Evolutionary conservation across 2,113 vertebrate genomes (phyloP), one percentile per base, ranked within the genome.

Genomic region (Coregonus clupeaformis): DNA sequence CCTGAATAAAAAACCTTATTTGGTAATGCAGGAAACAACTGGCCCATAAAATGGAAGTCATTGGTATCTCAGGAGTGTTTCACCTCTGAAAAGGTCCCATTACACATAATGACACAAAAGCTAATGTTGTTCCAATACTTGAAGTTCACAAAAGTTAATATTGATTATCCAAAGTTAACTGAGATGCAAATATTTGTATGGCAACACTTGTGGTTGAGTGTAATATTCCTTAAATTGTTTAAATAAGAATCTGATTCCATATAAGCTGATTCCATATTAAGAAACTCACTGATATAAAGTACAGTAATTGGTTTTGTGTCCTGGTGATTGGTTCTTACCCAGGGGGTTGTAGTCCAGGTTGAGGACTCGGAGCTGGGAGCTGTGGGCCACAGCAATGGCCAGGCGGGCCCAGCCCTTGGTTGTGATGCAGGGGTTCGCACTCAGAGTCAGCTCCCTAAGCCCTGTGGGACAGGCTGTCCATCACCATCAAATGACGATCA

Each of bases 311-410:
- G 30, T 47, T 27, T n/a, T 42, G 9, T 42, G 9, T 24, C 25
- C 49, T 52, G 49, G 73, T 62, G 12, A 6, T 30, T 71, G 24
- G 24, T 27, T 69, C 85, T 94, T 90, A 99, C 97, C 97, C 68
- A 99, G 89, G 0, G 95, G 96, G 83, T 99, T 99, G 94, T 99
- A 99, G 92, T 99, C 97, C 89, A 99, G 90, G 87, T 98, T 98
- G 80, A 99, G 92, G 25, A 98, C 96, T 0, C 96, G 93, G 60
- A 99, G 94, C 89, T 98, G 97, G 0, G 97, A 98, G 89, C 97
- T 99, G 91, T 99, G 97, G 79, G 97, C 96, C 81, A 97, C 95
- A 0, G 96, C 97, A 49, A 99, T 94, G 77, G 96, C 94, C 29
- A 99, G 90, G 16, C 95, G 94, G 30, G 96, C 95, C 97, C 97